Evolutionary conservation across 2,888 invertebrate species (phyloP), one percentile per base, ranked within the genome.

Genomic region (Drosophila suboccidentalis): DNA sequence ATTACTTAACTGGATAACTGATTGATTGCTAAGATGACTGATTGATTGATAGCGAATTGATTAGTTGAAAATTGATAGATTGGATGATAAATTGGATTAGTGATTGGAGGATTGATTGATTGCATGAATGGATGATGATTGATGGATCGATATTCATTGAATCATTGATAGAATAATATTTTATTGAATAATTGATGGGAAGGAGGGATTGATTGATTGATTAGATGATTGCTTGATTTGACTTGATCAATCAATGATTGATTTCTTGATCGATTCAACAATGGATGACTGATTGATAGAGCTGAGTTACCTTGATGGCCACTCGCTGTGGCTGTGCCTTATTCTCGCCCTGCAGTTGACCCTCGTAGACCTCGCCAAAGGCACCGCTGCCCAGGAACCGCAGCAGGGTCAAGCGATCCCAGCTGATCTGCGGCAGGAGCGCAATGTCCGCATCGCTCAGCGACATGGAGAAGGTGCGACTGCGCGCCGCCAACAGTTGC

Each of bases 351-450:
- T 95, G 94, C 0, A 97, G 97, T 69, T 96, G 94, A 0, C 99
- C 99, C 93, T 98, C 98, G 91, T 97, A 98, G 1, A 99, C 99
- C 93, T 99, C 98, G 0, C 99, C 99, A 90, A 99, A 99, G 0
- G 98, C 98, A 0, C 99, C 99, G 66, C 97, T 97, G 0, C 99
- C 99, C 58, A 99, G 94, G 91, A 98, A 97, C 90, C 97, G 97
- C 13, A 96, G 96, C 32, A 98, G 93, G 0, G 96, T 96, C 64
- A 99, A 96, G 91, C 98, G 97, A 75, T 96, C 97, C 69, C 97
- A 95, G 39, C 95, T 94, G 67, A 99, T 97, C 92, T 97, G 97
- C 0, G 98, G 98, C 61, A 98, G 92, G 53, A 96, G 94, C 3
- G 96, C 95, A 73, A 97, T 94, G 78, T 97, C 97, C 11, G 95